A percentile compares a stretch with the other conserved stretches of the same genome.
Conservation (phyloP, 2,113 vertebrate genomes). For the Varanus komodoensis region DNA sequence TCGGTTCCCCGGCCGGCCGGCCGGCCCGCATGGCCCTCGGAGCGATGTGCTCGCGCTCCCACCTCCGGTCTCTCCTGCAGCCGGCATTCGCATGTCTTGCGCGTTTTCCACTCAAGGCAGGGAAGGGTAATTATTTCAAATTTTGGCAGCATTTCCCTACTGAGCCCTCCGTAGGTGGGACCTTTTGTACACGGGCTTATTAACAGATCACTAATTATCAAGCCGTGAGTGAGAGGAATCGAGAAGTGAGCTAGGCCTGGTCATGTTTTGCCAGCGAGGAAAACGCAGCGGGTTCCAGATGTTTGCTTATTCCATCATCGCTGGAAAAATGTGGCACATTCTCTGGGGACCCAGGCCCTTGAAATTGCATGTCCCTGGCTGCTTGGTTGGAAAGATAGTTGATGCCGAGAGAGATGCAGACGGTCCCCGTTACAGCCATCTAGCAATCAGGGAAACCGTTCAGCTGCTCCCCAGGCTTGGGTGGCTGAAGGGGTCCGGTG, state of each 20-base stretch:
- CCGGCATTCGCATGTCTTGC: neutral
- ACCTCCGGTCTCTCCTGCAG: neutral
- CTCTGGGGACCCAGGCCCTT: neutral
- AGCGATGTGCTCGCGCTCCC: neutral
- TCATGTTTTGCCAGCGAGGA: neutral
- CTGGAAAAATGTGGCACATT: neutral
- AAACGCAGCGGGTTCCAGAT: neutral
- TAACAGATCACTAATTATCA: neutral
- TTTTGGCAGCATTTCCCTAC: neutral
- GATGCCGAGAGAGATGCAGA: neutral
- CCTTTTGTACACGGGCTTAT: neutral
- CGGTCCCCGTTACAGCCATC: neutral
- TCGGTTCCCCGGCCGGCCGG: too few relatives aligned
- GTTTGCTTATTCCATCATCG: neutral
- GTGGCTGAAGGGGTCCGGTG: neutral
- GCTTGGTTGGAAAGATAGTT: neutral
- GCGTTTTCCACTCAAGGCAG: neutral
- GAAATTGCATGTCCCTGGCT: neutral
- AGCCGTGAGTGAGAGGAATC: neutral
- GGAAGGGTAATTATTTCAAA: neutral
- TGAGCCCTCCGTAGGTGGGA: neutral
- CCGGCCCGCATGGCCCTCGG: too few relatives aligned
- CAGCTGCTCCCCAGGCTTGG: neutral
- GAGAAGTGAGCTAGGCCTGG: neutral
- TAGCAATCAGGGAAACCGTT: neutral